Evolutionary conservation across 2,113 vertebrate species (phyloP), one percentile per base, ranked within the genome.

Genomic region (Malurus alboscapulatus): DNA sequence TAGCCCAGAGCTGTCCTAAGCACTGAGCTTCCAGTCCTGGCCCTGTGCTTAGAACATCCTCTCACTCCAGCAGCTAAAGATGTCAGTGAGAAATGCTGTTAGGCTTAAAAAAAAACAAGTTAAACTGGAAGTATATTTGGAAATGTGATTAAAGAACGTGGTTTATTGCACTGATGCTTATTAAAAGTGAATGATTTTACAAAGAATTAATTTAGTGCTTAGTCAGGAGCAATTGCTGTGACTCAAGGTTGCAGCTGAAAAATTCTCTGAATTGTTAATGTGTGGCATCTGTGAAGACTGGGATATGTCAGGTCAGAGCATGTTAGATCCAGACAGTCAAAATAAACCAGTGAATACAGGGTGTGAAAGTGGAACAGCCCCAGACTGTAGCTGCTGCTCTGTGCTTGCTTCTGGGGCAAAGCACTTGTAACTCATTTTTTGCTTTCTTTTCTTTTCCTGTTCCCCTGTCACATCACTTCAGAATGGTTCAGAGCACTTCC

Each of bases 391-490:
- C 81, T 83, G 62, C 73, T 92, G 20, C 42, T 72, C 42, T n/a
- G 26, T 7, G 7, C 47, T 54, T 38, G 17, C 14, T 69, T 10
- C 38, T 66, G 57, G 50, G 18, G 7, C 34, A 14, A 2, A 57
- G 20, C 29, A 7, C 34, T 54, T 12, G 21, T 26, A 42, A 38
- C 19, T 69, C 27, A 1, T 12, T 26, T 50, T 62, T 40, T 5
- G 38, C 53, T 45, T 34, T 15, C 19, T 25, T 34, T 34, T 40
- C 7, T 36, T 38, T 10, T 9, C 7, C 17, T 57, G 0, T 29
- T 65, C 6, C 2, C 6, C 27, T 17, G 5, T 86, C 42, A 18
- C 9, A 1, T 53, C 0, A 0, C 29, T 32, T 3, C 17, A 22
- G 59, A 66, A 12, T 4, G 13, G 10, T 44, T 87, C 47, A 15